Conservation (phyloP, 2,888 invertebrate species). For the Linnaemya tessellans region DNA sequence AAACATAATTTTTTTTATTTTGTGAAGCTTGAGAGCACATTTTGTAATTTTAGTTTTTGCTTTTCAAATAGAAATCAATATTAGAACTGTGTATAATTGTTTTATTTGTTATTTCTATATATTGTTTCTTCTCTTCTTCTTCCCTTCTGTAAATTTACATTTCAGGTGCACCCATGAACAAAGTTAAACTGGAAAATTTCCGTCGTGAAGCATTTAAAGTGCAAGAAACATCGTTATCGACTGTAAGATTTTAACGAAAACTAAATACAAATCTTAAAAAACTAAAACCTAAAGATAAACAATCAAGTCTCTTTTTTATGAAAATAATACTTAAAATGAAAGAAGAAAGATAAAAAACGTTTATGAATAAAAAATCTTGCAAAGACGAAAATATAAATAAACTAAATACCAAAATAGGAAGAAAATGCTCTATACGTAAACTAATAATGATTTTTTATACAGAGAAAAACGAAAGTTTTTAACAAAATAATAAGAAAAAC, state of each 20-base stretch:
- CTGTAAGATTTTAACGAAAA: constrained; percentile 86
- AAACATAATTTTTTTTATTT: background rate
- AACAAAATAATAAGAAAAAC: constrained; percentile 49
- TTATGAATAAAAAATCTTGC: constrained; percentile 32
- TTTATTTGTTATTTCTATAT: constrained; percentile 53
- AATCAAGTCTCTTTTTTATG: constrained; percentile 55
- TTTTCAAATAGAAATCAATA: constrained; percentile 17
- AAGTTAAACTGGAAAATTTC: constrained; percentile 91
- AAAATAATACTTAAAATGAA: constrained; percentile 42
- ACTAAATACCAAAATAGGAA: constrained; percentile 29
- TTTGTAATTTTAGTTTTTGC: constrained; percentile 25
- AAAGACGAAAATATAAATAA: constrained; percentile 28
- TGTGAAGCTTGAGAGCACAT: constrained; percentile 15
- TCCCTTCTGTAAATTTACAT: constrained; percentile 72
- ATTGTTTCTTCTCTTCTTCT: constrained; percentile 41
- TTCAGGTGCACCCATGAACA: constrained; percentile 92
- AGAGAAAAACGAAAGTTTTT: constrained; percentile 60
- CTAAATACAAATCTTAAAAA: constrained; percentile 56
- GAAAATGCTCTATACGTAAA: constrained; percentile 30
- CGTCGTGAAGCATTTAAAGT: constrained; percentile 88
- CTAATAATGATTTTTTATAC: constrained; percentile 60
- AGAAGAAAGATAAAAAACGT: constrained; percentile 54
- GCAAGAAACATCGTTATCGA: constrained; percentile 91
- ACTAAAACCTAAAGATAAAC: constrained; percentile 41
- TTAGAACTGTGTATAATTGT: constrained; percentile 40